Conservation (phyloP, 2,797 vertebrate genomes). For the Aselliscus stoliczkanus region DNA sequence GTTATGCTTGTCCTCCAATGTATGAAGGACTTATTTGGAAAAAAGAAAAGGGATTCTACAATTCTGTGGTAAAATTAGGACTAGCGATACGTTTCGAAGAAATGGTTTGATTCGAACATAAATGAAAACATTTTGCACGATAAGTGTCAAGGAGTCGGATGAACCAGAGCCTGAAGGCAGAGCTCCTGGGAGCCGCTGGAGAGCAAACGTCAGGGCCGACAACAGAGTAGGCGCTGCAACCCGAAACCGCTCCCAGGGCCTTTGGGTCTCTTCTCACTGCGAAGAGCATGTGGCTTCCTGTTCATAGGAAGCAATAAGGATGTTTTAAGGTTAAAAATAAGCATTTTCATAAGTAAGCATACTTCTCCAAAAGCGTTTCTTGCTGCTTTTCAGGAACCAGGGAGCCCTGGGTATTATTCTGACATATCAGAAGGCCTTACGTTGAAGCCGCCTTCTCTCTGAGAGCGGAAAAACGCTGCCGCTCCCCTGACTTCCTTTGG, state of each 20-base stretch:
- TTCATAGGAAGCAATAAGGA: not conserved
- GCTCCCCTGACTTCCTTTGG: not conserved
- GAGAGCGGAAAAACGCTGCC: not conserved
- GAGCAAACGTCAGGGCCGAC: not conserved
- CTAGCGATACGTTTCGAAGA: not conserved
- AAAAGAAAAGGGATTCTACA: not conserved
- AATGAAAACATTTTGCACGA: not conserved
- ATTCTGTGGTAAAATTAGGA: not conserved
- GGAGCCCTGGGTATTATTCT: not conserved
- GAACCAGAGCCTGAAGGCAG: not conserved
- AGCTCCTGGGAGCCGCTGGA: not conserved
- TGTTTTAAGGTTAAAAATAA: constrained; percentile 8
- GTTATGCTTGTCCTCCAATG: not conserved
- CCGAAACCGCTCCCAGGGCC: not conserved
- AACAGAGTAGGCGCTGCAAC: not conserved
- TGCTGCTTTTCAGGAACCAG: not conserved
- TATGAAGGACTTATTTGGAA: not conserved
- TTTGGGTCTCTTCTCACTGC: not conserved
- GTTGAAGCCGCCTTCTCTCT: not conserved
- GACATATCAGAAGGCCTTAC: not conserved
- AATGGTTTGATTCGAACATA: not conserved
- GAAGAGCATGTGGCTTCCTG: not conserved
- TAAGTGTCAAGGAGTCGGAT: not conserved
- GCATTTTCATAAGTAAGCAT: not conserved
- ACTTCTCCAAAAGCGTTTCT: not conserved